Evolutionary conservation across 2,113 vertebrate genomes (phyloP).

Genomic region (Herpetotheres cachinnans): DNA sequence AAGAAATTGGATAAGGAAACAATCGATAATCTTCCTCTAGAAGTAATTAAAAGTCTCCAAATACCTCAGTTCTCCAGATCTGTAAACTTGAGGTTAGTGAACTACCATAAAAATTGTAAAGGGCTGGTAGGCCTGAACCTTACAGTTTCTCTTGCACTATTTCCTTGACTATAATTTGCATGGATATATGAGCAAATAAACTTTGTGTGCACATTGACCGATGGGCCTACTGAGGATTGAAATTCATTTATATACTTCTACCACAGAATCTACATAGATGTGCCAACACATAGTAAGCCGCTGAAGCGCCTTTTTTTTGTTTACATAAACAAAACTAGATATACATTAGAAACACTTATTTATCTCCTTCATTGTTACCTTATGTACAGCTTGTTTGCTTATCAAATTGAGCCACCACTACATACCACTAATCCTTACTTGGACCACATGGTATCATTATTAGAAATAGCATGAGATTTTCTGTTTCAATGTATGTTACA

Average conservation of each 20-base stretch:
- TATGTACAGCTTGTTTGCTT: not conserved
- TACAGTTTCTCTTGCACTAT: not conserved
- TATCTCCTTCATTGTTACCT: not conserved
- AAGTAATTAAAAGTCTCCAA: not conserved
- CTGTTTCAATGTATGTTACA: not conserved
- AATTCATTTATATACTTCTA: not conserved
- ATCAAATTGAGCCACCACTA: not conserved
- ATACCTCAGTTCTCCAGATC: not conserved
- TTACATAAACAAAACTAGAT: not conserved
- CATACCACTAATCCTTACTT: not conserved
- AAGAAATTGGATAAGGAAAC: not conserved
- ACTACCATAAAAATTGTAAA: not conserved
- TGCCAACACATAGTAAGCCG: not conserved
- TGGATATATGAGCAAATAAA: not conserved
- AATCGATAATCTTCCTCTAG: not conserved
- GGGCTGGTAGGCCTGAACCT: not conserved
- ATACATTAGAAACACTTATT: not conserved
- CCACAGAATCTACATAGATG: not conserved
- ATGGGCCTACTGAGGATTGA: not conserved
- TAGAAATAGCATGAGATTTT: not conserved
- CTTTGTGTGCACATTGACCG: not conserved
- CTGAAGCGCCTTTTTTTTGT: not conserved
- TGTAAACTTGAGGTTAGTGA: not conserved
- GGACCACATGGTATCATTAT: not conserved
- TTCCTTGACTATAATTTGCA: not conserved